Conservation (phyloP, 1,140 invertebrate species). For the Holcopasites calliopsidis region DNA sequence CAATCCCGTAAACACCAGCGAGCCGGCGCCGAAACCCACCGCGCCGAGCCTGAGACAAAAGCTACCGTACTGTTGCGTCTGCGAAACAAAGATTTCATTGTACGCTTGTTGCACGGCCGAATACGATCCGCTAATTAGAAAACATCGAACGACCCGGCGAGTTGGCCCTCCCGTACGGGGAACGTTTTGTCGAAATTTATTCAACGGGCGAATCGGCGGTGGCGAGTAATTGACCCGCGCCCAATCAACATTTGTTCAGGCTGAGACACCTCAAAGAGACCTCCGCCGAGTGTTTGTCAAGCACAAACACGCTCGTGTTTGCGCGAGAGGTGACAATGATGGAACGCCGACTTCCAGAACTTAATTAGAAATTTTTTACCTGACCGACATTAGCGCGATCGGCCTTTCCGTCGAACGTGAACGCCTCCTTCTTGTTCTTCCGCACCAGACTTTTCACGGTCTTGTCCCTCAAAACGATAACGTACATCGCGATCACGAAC, state of each 20-base stretch:
- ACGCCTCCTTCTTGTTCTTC: conserved; percentile 63
- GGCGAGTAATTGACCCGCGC: background rate
- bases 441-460: conserved; percentile 75
- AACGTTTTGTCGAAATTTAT: background rate
- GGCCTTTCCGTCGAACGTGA: conserved; percentile 21
- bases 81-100: conserved; percentile 60
- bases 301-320: background rate
- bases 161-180: background rate
- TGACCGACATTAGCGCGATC: background rate
- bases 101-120: conserved; percentile 1
- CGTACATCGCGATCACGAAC: conserved; percentile 91
- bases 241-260: background rate
- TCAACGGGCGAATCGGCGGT: background rate
- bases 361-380: conserved; percentile 34
- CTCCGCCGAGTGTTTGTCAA: background rate
- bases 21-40: conserved; percentile 86
- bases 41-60: conserved; percentile 91
- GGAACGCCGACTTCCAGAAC: background rate
- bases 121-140: conserved; percentile 1
- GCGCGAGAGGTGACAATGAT: background rate
- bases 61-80: conserved; percentile 85
- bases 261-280: background rate
- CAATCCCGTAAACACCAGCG: conserved; percentile 84
- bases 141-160: background rate
- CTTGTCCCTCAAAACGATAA: conserved; percentile 84